Evolutionary conservation across 1,140 invertebrate genomes (phyloP).

Genomic region (Monochamus saltuarius): DNA sequence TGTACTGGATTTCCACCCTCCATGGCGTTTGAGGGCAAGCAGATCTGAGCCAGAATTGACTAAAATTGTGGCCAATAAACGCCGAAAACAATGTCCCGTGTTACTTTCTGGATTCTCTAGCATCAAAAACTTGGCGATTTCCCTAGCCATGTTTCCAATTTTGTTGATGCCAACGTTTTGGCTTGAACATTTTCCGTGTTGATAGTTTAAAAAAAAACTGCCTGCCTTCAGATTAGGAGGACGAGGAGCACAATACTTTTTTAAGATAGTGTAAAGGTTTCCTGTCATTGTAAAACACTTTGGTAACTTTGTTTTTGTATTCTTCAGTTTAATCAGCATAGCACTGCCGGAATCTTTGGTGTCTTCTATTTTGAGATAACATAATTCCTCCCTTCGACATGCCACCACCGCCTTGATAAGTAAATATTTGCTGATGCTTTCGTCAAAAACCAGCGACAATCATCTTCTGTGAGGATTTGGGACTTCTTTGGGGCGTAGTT

Average conservation of each 20-base stretch:
- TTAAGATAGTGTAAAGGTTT: slow-evolving; percentile 10
- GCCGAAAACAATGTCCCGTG: slow-evolving; percentile 42
- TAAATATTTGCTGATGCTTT: no score
- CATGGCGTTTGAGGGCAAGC: slow-evolving; percentile 23
- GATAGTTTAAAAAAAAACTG: slow-evolving; percentile 33
- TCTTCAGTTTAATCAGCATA: background rate
- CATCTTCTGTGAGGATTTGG: no score
- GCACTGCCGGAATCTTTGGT: slow-evolving; percentile 5
- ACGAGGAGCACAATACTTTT: slow-evolving; percentile 12
- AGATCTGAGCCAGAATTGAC: slow-evolving; percentile 40
- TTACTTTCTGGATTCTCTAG: slow-evolving; percentile 38
- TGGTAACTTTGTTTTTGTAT: slow-evolving; percentile 1
- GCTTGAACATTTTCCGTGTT: slow-evolving; percentile 38
- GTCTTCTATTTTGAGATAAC: slow-evolving; percentile 1
- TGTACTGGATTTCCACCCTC: slow-evolving; percentile 29
- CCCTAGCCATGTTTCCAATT: slow-evolving; percentile 33
- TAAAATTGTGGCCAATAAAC: slow-evolving; percentile 43
- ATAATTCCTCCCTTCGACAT: slow-evolving; percentile 10
- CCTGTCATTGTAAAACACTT: slow-evolving; percentile 2
- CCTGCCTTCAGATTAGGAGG: slow-evolving; percentile 11
- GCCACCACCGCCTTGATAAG: background rate
- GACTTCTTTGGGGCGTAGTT: no score
- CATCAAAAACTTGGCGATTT: slow-evolving; percentile 37
- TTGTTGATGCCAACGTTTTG: slow-evolving; percentile 39
- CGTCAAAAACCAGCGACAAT: no score